A percentile compares a stretch with the other conserved stretches of the same genome.
Conservation (phyloP, 2,888 invertebrate genomes). For the Mythimna vitellina region DNA sequence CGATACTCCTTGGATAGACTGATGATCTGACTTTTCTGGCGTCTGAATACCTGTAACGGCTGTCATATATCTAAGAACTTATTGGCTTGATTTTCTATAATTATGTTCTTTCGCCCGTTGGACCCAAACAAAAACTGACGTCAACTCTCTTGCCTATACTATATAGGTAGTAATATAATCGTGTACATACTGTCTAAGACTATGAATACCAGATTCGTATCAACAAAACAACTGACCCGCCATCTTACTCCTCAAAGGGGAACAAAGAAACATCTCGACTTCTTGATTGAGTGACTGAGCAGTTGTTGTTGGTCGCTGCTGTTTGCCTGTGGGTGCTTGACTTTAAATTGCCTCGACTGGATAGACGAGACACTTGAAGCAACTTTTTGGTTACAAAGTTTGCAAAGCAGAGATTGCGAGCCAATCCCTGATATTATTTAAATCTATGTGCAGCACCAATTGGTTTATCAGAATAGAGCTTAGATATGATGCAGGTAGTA, state of each 20-base stretch:
- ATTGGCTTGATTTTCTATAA: too few species aligned
- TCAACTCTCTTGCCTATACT: not conserved
- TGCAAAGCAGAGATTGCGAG: not conserved
- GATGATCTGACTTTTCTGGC: too few species aligned
- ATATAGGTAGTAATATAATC: not conserved
- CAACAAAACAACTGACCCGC: conserved; percentile 25
- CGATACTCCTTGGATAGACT: too few species aligned
- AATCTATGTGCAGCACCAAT: not conserved
- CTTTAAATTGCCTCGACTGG: conserved; percentile 56
- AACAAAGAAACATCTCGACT: conserved; percentile 58
- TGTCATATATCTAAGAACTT: too few species aligned
- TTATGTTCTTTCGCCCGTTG: not conserved
- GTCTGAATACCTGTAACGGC: too few species aligned
- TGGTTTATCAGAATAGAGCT: not conserved
- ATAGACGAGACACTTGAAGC: conserved; percentile 29
- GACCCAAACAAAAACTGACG: not conserved
- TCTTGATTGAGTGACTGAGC: conserved; percentile 60
- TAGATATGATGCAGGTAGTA: not conserved
- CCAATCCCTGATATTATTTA: not conserved
- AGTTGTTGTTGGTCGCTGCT: conserved; percentile 56
- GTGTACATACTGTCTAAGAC: not conserved
- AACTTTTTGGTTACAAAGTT: conserved; percentile 9
- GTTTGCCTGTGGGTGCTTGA: conserved; percentile 56
- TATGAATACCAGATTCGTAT: conserved; percentile 16
- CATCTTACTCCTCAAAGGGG: conserved; percentile 30